These are phyloP conservation scores for Miltochrista miniata DNA, from an alignment of 2,888 invertebrate genomes.

Conservation along the genomic window DNA sequence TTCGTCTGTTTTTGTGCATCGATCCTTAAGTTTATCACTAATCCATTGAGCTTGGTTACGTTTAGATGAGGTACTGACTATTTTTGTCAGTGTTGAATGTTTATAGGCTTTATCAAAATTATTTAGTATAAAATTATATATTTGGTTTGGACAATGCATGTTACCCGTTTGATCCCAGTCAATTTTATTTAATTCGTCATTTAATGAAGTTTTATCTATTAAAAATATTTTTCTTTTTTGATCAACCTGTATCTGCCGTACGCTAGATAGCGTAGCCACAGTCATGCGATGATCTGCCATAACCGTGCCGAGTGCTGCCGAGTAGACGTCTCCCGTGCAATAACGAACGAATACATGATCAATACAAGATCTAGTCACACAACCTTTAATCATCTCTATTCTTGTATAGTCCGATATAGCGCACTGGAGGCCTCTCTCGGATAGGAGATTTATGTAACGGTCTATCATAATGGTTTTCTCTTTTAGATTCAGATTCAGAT, in stretches of 20 bases:
- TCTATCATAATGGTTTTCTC: no score
- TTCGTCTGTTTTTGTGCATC: no score
- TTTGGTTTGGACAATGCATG: neutral
- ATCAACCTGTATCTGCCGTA: neutral
- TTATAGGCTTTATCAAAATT: neutral
- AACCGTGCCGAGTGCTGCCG: neutral
- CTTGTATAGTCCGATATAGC: no score
- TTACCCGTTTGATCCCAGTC: neutral
- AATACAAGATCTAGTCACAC: neutral
- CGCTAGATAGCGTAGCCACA: neutral
- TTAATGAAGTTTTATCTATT: neutral
- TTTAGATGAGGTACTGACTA: neutral
- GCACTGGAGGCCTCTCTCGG: no score
- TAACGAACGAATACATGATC: neutral
- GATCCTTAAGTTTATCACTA: no score
- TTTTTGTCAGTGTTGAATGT: neutral
- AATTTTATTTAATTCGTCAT: neutral
- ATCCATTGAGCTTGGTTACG: neutral
- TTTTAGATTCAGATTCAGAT: no score
- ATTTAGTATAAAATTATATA: neutral
- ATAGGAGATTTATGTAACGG: no score
- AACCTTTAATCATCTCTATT: no score
- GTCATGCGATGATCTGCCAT: neutral
- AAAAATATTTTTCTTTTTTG: neutral
- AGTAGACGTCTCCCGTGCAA: neutral